Base-by-base conservation (phyloP, 2,888 invertebrate species). In the Subacronicta megacephala region DNA sequence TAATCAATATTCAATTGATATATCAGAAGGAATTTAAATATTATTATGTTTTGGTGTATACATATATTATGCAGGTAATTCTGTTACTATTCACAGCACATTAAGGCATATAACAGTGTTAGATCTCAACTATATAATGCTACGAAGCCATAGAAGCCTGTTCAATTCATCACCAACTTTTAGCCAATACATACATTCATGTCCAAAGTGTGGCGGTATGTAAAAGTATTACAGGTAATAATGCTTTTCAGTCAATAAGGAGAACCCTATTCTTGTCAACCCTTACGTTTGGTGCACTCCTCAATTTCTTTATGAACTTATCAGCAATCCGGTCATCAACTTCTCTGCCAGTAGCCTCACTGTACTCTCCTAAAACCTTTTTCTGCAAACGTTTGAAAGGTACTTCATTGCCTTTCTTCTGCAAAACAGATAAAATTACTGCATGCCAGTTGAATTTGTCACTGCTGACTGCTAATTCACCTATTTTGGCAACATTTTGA, bases 371-470 rank as follows among this genome's bases (percentile, higher is more conserved):
- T 1, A 96, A 81, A 7, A 97, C 96, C 89, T 97, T 98, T 82
- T 97, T 97, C 75, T 96, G 96, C 15, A 98, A 88, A 76, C 97
- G 96, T 78, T 96, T 97, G 53, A 97, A 83, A 0, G 96, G 95
- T 38, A 98, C 92, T 77, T 96, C 96, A 68, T 96, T 95, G 5
- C 95, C 95, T 76, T 93, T 93, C 44, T 93, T 90, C 60, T 93
- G 80, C 51, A 96, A 82, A 42, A 95, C 89, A 2, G 94, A 89
- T 54, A 93, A 72, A 13, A 95, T 95, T 3, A 92, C 89, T 7
- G 86, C 88, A 72, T 93, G 92, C 95, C 95, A 95, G 59, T 94
- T 87, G 55, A 95, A 95, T 67, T 90, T 92, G 0, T 89, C 92
- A 53, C 67, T 75, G 45, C 77, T 85, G 62, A 83, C 72, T 7